Conservation (phyloP, 2,888 invertebrate genomes). For the Prosapia bicincta region DNA sequence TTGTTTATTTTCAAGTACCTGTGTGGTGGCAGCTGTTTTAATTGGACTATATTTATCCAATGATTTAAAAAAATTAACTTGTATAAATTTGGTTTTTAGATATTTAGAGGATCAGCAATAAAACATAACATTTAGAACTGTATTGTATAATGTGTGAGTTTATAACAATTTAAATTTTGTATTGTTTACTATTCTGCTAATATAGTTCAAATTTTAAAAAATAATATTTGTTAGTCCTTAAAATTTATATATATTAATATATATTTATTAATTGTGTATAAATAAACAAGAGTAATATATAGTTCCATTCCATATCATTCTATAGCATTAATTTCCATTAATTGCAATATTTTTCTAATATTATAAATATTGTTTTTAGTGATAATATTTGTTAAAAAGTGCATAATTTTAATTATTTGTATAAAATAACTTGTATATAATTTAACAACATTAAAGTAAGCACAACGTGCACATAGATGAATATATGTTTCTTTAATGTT, state of each 20-base stretch:
- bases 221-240: not conserved
- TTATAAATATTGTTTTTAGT: not conserved
- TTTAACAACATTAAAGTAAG: conserved; percentile 26
- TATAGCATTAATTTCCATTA: not conserved
- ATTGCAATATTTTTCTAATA: not conserved
- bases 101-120: not conserved
- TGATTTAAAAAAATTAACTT: too few species aligned
- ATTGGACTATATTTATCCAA: not conserved
- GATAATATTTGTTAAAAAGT: not conserved
- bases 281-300: not conserved
- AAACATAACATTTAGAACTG: not conserved
- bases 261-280: not conserved
- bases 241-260: too few species aligned
- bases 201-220: too few species aligned
- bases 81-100: not conserved
- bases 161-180: too few species aligned
- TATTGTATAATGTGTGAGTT: too few species aligned
- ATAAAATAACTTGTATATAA: conserved; percentile 19
- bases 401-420: conserved; percentile 24
- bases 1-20: not conserved
- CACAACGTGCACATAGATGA: conserved; percentile 21
- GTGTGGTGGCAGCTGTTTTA: not conserved
- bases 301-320: not conserved
- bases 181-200: too few species aligned
- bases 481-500: not conserved